Percentiles rank a stretch among this genome's conserved stretches.
Evolutionary conservation across 1,140 invertebrate genomes (phyloP).

Genomic region (Sesamia nonagrioides): DNA sequence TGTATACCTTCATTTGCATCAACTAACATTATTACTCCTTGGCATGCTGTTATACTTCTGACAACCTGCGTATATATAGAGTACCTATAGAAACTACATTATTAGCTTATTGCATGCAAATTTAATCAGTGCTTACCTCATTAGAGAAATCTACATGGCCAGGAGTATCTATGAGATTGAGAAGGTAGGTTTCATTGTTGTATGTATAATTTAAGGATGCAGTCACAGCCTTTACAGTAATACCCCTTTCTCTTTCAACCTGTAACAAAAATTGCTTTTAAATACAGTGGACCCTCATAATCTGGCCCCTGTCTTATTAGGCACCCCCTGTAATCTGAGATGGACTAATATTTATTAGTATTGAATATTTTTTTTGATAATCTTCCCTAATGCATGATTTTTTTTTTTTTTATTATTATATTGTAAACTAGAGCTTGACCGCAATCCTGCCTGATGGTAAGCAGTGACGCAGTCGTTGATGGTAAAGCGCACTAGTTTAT

Average conservation of each 20-base stretch:
- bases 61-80: conserved; percentile 87
- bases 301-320: no score
- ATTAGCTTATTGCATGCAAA: not conserved
- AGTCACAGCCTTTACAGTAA: conserved; percentile 99
- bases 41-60: conserved; percentile 95
- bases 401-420: no score
- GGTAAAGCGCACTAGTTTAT: no score
- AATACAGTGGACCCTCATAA: no score
- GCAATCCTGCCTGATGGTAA: no score
- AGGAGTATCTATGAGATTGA: conserved; percentile 99
- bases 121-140: conserved; percentile 90
- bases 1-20: conserved; percentile 99
- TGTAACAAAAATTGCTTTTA: conserved; percentile 76
- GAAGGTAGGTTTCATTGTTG: conserved; percentile 91
- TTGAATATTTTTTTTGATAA: no score
- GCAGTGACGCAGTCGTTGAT: no score
- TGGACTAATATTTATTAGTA: no score
- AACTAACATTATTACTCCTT: conserved; percentile 97
- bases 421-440: no score
- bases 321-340: no score
- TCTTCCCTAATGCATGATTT: no score
- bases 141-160: conserved; percentile 99
- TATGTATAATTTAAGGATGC: conserved; percentile 95
- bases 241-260: conserved; percentile 98
- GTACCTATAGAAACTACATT: not conserved